A percentile compares a stretch with the other conserved stretches of the same genome.
These are phyloP conservation scores for Fissipunctia ypsillon DNA, from an alignment of 2,888 invertebrate species.

Conservation along the genomic window DNA sequence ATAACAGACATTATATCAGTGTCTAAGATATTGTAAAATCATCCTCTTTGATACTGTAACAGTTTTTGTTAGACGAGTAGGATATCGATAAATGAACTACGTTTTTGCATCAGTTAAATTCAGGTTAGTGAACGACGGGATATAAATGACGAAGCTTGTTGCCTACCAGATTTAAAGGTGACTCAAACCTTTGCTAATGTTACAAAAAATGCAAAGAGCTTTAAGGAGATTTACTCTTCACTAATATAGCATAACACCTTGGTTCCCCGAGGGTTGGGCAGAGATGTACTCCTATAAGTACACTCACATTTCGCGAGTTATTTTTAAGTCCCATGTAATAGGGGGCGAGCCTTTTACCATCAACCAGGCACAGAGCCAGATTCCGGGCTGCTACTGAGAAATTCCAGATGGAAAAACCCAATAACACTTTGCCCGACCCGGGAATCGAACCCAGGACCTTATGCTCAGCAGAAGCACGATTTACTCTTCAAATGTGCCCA, in stretches of 20 bases:
- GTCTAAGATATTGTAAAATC: constrained; percentile 50
- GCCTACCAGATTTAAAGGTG: constrained; percentile 17
- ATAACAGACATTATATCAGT: constrained; percentile 54
- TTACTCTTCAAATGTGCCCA: constrained; percentile 2
- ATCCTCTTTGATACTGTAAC: constrained; percentile 46
- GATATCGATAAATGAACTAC: constrained; percentile 45
- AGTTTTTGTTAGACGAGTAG: constrained; percentile 49
- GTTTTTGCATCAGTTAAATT: constrained; percentile 45
- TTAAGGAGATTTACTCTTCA: constrained; percentile 10
- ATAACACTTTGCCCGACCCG: too few species aligned
- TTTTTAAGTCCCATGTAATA: too few species aligned
- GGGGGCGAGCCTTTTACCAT: too few species aligned
- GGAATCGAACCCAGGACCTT: too few species aligned
- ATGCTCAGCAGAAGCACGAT: too few species aligned
- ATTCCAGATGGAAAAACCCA: too few species aligned
- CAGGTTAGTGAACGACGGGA: constrained; percentile 21
- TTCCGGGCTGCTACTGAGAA: too few species aligned
- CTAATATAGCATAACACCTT: too few species aligned
- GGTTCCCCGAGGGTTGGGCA: too few species aligned
- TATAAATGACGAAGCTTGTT: constrained; percentile 23
- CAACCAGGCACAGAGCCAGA: too few species aligned
- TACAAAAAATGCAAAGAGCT: constrained; percentile 16
- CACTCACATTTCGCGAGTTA: too few species aligned
- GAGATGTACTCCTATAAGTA: too few species aligned
- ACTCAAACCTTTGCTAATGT: constrained; percentile 14